Base-by-base conservation (phyloP, 2,797 vertebrate species). In the Alcedo atthis region DNA sequence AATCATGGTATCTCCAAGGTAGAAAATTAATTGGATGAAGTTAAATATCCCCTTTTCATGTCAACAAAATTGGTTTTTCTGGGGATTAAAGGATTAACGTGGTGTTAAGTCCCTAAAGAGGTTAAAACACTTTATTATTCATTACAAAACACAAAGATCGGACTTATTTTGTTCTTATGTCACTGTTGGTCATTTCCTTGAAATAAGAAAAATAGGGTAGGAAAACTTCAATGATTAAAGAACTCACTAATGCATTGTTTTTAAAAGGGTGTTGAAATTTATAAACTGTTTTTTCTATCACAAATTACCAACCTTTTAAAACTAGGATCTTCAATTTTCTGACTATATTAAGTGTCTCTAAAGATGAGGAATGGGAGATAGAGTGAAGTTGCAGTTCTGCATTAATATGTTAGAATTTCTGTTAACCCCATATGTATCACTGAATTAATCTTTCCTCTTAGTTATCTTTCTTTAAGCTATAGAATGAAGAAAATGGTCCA, bases 11-110 rank as follows among this genome's bases (percentile, higher is more conserved):
- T 98, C 97, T 98, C 96, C 96, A 98, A 98, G 97, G 98, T 98
- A 98, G 98, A 98, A 99, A 99, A 99, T 99, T 99, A 99, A 99
- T 98, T 98, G 98, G 97, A 98, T 95, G 97, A 98, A 98, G 98
- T 98, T 98, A 99, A 99, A 98, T 98, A 98, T 98, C 97, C 97
- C 97, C 97, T 98, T 98, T 98, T 98, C 97, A 98, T 98, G 96
- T 97, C 95, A 98, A 98, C 96, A 98, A 99, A 99, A 99, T 99
- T 99, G 98, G 97, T 98, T 99, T 99, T 99, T 98, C 98, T 97
- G 97, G 97, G 98, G 98, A 99, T 99, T 99, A 99, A 98, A 98
- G 98, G 98, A 99, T 99, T 99, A 99, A 98, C 95, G 95, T 98
- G 97, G 97, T 98, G 98, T 98, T 99, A 99, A 98, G 98, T 98